Conservation (phyloP, 2,113 vertebrate species). For the Eretmochelys imbricata region DNA sequence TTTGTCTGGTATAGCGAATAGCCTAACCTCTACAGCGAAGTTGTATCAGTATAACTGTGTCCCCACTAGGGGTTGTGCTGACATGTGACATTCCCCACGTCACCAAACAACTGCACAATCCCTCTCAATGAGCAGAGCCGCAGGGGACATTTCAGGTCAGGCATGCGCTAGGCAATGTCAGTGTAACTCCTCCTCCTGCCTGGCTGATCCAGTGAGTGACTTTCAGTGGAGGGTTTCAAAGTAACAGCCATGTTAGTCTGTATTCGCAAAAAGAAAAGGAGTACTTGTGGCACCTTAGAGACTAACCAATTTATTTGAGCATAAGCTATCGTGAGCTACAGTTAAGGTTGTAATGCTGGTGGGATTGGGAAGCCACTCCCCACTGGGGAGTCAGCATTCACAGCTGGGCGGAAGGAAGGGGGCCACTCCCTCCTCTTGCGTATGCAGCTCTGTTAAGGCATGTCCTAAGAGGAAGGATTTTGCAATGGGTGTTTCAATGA, state of each 20-base stretch:
- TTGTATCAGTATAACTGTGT: not conserved
- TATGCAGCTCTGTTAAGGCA: not conserved
- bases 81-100: accelerated
- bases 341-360: not conserved
- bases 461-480: not conserved
- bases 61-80: not conserved
- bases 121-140: too few relatives aligned
- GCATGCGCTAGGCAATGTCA: too few relatives aligned
- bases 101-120: not conserved
- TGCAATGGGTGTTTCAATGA: not conserved
- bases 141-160: not conserved
- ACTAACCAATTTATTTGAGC: too few relatives aligned
- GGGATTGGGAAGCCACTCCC: not conserved
- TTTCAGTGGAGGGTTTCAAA: not conserved
- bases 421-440: not conserved
- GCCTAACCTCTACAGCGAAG: not conserved
- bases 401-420: not conserved
- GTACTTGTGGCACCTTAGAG: too few relatives aligned
- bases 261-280: too few relatives aligned
- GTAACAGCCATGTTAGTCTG: too few relatives aligned
- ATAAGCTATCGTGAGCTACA: too few relatives aligned
- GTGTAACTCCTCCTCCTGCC: not conserved
- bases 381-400: not conserved
- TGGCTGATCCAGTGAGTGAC: not conserved
- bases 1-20: too few relatives aligned